A percentile compares a stretch with the other conserved stretches of the same genome.
phyloP scores from a whole-genome alignment of 2,797 vertebrate species.

The Neoniphon sammara region DNA sequence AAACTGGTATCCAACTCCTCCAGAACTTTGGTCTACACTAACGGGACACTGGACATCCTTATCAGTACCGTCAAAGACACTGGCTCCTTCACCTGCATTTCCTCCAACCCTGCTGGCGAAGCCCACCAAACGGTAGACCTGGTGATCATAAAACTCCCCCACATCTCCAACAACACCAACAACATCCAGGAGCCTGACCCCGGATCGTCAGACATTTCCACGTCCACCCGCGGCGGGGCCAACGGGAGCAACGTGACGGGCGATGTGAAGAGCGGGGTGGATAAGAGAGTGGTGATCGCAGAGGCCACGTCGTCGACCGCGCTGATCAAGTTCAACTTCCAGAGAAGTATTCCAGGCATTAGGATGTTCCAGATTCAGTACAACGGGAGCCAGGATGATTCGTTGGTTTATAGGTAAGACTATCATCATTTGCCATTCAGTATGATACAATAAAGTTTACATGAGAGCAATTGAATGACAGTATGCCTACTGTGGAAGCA shows the following conservation, averaged over 20 bases:
- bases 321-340: conserved; percentile 97
- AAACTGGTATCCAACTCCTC: conserved; percentile 96
- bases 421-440: background rate
- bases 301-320: conserved; percentile 95
- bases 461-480: conserved; percentile 42
- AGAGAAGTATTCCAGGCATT: conserved; percentile 97
- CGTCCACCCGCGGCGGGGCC: conserved; percentile 92
- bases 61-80: conserved; percentile 98
- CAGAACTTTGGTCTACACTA: conserved; percentile 90
- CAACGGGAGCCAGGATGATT: conserved; percentile 97
- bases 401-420: conserved; percentile 97
- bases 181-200: conserved; percentile 94
- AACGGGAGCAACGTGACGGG: conserved; percentile 92
- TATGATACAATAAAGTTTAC: conserved; percentile 19
- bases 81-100: conserved; percentile 96
- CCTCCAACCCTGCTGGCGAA: conserved; percentile 96
- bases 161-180: conserved; percentile 96
- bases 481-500: conserved; percentile 28
- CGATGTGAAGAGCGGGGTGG: conserved; percentile 89
- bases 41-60: conserved; percentile 95
- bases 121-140: conserved; percentile 93
- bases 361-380: conserved; percentile 99
- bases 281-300: conserved; percentile 92
- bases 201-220: conserved; percentile 96
- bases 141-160: conserved; percentile 96